These are phyloP conservation scores for Montipora foliosa DNA, from an alignment of 64 coral and sea anemone genomes.

Conservation along the genomic window DNA sequence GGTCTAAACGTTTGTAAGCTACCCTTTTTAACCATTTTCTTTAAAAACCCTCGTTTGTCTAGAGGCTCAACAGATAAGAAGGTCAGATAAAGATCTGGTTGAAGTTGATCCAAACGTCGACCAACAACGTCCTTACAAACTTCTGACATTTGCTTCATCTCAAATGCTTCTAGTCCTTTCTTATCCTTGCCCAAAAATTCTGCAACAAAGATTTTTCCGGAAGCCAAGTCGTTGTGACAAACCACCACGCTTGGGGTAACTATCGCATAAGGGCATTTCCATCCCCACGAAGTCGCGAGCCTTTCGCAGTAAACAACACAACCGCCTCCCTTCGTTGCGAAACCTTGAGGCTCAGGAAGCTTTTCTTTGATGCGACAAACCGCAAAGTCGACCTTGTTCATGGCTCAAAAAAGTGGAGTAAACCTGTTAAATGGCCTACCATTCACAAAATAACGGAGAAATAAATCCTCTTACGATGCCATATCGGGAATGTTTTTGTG, in stretches of 20 bases:
- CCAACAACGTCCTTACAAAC: constrained; percentile 62
- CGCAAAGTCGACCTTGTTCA: constrained; percentile 88
- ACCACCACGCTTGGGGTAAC: constrained; percentile 77
- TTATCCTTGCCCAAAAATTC: constrained; percentile 86
- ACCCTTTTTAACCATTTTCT: constrained; percentile 92
- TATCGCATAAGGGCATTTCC: constrained; percentile 84
- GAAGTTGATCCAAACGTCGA: constrained; percentile 39
- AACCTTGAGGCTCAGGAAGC: constrained; percentile 74
- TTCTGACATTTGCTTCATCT: constrained; percentile 78
- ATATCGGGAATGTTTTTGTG: no score
- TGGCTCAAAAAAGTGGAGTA: background rate
- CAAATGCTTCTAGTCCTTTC: constrained; percentile 83
- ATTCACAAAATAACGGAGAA: no score
- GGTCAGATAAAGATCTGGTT: constrained; percentile 29
- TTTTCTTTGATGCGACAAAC: constrained; percentile 89
- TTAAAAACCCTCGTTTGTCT: constrained; percentile 91
- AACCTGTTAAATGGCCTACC: background rate
- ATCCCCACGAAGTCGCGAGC: constrained; percentile 70
- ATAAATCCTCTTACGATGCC: no score
- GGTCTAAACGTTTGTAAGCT: constrained; percentile 86
- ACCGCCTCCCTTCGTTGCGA: constrained; percentile 81
- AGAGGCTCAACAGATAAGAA: constrained; percentile 78
- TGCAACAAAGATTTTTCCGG: constrained; percentile 74
- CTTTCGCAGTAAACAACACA: constrained; percentile 73
- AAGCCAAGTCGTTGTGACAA: constrained; percentile 61